Percentiles rank a stretch among this genome's conserved stretches.
Evolutionary conservation across 2,797 vertebrate genomes (phyloP).

Genomic region (Enteromius afrohamiltoni): DNA sequence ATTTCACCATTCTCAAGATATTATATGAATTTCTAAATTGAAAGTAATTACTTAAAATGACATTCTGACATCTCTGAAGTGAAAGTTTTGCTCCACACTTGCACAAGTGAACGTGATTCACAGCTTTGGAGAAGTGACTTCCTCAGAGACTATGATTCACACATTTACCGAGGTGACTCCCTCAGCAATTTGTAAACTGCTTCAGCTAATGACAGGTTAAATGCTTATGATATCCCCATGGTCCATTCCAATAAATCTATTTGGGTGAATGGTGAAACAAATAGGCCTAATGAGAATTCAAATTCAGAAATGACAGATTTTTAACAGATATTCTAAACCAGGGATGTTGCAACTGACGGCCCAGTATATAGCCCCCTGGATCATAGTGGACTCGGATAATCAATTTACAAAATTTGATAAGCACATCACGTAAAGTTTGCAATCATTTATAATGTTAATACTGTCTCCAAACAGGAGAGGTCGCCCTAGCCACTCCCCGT

Average conservation of each 20-base stretch:
- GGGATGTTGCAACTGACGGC: no score
- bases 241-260: not conserved
- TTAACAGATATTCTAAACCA: not conserved
- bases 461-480: no score
- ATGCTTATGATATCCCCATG: not conserved
- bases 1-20: not conserved
- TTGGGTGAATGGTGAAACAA: not conserved
- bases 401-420: no score
- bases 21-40: not conserved
- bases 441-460: no score
- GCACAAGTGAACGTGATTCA: conserved; percentile 10
- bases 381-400: no score
- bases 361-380: no score
- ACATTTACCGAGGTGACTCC: not conserved
- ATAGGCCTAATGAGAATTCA: not conserved
- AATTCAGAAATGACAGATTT: not conserved
- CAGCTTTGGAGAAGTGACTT: not conserved
- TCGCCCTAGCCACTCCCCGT: no score
- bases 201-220: not conserved
- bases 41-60: not conserved
- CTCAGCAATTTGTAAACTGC: not conserved
- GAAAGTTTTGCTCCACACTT: not conserved
- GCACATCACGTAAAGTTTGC: no score
- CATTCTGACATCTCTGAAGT: not conserved
- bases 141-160: not conserved